These are phyloP conservation scores for Argentina silus DNA, from an alignment of 2,797 vertebrate species.

Conservation along the genomic window DNA sequence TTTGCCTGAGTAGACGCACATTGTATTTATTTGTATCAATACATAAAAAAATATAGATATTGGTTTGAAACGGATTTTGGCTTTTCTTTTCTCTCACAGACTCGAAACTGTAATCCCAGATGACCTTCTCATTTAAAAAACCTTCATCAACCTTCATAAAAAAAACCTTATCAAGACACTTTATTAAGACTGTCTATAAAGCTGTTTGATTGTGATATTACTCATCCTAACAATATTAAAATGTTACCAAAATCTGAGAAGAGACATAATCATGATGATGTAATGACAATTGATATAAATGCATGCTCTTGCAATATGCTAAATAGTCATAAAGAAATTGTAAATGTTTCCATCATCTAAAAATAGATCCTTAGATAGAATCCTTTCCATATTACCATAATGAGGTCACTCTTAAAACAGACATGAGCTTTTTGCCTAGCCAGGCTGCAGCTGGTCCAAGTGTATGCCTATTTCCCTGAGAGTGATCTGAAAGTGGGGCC, in stretches of 20 bases:
- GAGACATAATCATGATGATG: background rate
- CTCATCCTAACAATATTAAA: background rate
- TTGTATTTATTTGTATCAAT: background rate
- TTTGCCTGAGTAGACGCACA: background rate
- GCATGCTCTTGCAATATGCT: no score
- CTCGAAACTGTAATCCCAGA: constrained; percentile 17
- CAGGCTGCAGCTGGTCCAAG: no score
- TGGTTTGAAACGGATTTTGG: background rate
- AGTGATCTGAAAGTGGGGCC: no score
- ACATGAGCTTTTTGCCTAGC: no score
- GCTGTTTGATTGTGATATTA: no score
- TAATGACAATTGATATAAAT: background rate
- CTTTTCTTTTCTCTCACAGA: background rate
- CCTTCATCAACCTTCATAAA: no score
- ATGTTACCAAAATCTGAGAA: background rate
- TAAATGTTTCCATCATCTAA: background rate
- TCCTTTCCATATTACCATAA: constrained; percentile 1
- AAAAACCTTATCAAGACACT: no score
- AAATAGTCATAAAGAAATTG: background rate
- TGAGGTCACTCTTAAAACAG: constrained; percentile 18
- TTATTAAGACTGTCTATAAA: no score
- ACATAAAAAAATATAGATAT: background rate
- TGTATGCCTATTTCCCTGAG: no score
- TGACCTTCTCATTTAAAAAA: background rate
- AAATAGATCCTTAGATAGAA: background rate